Conservation (phyloP, 1,140 invertebrate genomes). For the Pachyrhynchus sulphureomaculatus region DNA sequence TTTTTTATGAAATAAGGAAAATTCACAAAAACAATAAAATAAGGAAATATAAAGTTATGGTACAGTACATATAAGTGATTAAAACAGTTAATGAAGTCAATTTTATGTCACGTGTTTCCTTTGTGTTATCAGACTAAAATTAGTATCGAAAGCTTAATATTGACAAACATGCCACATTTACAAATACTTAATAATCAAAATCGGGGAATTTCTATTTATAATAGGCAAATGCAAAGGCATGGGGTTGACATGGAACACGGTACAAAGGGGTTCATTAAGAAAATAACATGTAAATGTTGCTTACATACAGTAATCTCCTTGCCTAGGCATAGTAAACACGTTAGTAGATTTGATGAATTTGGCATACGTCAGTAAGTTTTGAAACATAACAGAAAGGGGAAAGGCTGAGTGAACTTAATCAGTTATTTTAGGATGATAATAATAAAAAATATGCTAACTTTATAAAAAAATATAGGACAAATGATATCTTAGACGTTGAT, state of each 20-base stretch:
- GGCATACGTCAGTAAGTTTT: constrained; percentile 8
- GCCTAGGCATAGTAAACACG: constrained; percentile 20
- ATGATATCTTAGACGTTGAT: too few species aligned
- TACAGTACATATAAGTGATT: too few species aligned
- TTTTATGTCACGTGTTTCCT: background rate
- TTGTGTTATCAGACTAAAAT: background rate
- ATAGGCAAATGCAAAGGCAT: background rate
- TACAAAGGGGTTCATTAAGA: constrained; percentile 23
- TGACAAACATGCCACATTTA: constrained; percentile 2
- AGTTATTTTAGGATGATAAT: too few species aligned
- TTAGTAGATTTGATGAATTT: constrained; percentile 16
- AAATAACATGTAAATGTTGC: constrained; percentile 24
- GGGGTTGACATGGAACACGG: constrained; percentile 11
- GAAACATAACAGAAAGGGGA: constrained; percentile 8
- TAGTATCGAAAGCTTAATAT: background rate
- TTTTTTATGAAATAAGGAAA: too few species aligned
- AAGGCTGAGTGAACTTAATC: background rate
- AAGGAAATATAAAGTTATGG: too few species aligned
- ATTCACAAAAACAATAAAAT: too few species aligned
- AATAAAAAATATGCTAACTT: too few species aligned
- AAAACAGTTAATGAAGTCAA: too few species aligned
- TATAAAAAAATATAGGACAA: too few species aligned
- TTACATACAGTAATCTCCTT: constrained; percentile 24
- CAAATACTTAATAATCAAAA: constrained; percentile 17
- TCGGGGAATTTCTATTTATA: constrained; percentile 7